A percentile compares a stretch with the other conserved stretches of the same genome.
Conservation (phyloP, 2,797 vertebrate genomes). For the Salarias fasciatus region DNA sequence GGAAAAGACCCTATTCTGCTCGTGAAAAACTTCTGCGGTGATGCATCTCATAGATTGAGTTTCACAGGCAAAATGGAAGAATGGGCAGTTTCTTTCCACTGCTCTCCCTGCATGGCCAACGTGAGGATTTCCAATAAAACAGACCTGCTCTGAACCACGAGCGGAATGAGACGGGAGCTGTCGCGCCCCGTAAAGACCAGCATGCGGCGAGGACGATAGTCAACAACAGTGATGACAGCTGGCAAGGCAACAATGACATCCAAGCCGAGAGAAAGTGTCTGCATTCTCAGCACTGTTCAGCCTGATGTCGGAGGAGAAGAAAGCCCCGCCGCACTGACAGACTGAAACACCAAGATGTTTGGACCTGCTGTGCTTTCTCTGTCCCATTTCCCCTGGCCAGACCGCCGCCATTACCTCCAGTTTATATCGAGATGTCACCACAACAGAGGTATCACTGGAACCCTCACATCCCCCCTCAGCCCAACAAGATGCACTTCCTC, state of each 20-base stretch:
- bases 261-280: conserved; percentile 20
- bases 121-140: conserved; percentile 46
- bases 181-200: conserved; percentile 17
- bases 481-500: neutral
- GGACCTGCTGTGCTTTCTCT: neutral
- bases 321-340: conserved; percentile 10
- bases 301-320: conserved; percentile 13
- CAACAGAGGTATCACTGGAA: neutral
- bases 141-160: conserved; percentile 19
- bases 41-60: conserved; percentile 20
- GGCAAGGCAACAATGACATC: conserved; percentile 33
- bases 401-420: conserved; percentile 1
- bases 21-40: conserved; percentile 2
- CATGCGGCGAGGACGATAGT: conserved; percentile 30
- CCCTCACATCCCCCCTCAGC: neutral
- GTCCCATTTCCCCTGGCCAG: neutral
- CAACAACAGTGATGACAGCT: conserved; percentile 46
- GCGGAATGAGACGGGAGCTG: conserved; percentile 34
- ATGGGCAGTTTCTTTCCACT: conserved; percentile 45
- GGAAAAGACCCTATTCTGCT: conserved; percentile 7
- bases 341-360: conserved; percentile 4
- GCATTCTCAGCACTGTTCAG: conserved; percentile 24
- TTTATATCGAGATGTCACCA: conserved; percentile 17
- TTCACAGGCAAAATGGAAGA: conserved; percentile 28
- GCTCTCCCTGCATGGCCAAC: conserved; percentile 20